These are phyloP conservation scores for Anabas testudineus DNA, from an alignment of 2,797 vertebrate genomes.

Conservation along the genomic window DNA sequence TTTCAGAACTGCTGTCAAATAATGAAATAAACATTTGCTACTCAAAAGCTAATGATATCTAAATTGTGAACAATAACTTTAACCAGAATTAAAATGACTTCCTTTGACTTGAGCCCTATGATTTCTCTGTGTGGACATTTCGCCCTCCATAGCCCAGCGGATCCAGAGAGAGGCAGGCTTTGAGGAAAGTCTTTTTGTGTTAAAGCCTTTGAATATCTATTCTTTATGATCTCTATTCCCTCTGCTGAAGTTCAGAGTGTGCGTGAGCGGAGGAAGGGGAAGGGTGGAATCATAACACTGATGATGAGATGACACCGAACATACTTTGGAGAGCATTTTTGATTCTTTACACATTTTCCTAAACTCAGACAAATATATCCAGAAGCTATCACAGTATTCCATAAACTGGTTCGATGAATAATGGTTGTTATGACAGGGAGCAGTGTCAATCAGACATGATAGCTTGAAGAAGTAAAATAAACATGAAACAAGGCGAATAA, in stretches of 20 bases:
- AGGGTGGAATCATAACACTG: slow-evolving; percentile 82
- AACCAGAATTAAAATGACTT: slow-evolving; percentile 56
- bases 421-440: slow-evolving; percentile 87
- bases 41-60: slow-evolving; percentile 39
- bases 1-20: slow-evolving; percentile 32
- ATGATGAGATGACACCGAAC: slow-evolving; percentile 85
- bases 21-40: slow-evolving; percentile 57
- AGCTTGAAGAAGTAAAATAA: slow-evolving; percentile 86
- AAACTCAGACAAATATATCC: slow-evolving; percentile 89
- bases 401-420: slow-evolving; percentile 86
- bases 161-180: slow-evolving; percentile 78
- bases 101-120: slow-evolving; percentile 63
- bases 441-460: slow-evolving; percentile 86
- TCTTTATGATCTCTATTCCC: slow-evolving; percentile 86
- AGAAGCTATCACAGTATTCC: slow-evolving; percentile 85
- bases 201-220: slow-evolving; percentile 85
- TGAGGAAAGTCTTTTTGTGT: slow-evolving; percentile 84
- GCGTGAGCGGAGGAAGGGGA: slow-evolving; percentile 78
- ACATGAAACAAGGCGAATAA: slow-evolving; percentile 86
- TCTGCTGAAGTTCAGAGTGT: slow-evolving; percentile 83
- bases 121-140: slow-evolving; percentile 78
- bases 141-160: slow-evolving; percentile 69
- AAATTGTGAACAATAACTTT: slow-evolving; percentile 62
- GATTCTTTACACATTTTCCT: slow-evolving; percentile 85
- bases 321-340: slow-evolving; percentile 85